A percentile compares a stretch with the other conserved stretches of the same genome.
Conservation (phyloP, 2,888 invertebrate genomes). For the Luperina testacea region DNA sequence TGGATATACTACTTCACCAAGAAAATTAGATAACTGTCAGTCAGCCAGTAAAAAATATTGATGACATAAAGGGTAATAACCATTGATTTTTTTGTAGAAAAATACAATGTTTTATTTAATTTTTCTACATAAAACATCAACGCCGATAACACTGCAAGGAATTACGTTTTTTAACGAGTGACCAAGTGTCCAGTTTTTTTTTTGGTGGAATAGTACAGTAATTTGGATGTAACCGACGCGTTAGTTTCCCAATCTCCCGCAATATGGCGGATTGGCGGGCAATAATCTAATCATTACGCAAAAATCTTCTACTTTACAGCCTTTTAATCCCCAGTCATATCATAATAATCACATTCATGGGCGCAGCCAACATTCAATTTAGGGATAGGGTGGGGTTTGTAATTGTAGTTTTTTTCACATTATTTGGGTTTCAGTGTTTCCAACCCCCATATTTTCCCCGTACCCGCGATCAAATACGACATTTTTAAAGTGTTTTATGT, state of each 20-base stretch:
- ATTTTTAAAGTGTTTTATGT: neutral
- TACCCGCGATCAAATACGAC: slow-evolving; percentile 24
- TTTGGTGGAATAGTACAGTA: neutral
- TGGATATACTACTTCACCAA: slow-evolving; percentile 30
- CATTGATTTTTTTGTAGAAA: neutral
- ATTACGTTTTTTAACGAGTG: neutral
- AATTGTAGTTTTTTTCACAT: neutral
- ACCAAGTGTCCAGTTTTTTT: neutral
- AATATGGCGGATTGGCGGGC: slow-evolving; percentile 28
- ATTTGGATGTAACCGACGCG: slow-evolving; percentile 41
- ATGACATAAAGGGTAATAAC: neutral
- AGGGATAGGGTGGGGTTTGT: neutral
- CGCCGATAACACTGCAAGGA: neutral
- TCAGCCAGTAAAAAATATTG: slow-evolving; percentile 2
- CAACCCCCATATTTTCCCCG: slow-evolving; percentile 1
- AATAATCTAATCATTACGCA: slow-evolving; percentile 15
- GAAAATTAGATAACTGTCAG: slow-evolving; percentile 14
- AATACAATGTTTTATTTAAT: neutral
- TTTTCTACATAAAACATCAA: slow-evolving; percentile 12
- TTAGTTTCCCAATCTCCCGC: slow-evolving; percentile 27
- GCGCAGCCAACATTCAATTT: slow-evolving; percentile 17
- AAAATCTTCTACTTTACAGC: slow-evolving; percentile 35
- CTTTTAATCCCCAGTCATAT: slow-evolving; percentile 47
- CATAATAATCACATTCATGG: slow-evolving; percentile 39
- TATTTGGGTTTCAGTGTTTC: slow-evolving; percentile 8